Conservation (phyloP, 2,888 invertebrate species). For the Iphiclides podalirius region DNA sequence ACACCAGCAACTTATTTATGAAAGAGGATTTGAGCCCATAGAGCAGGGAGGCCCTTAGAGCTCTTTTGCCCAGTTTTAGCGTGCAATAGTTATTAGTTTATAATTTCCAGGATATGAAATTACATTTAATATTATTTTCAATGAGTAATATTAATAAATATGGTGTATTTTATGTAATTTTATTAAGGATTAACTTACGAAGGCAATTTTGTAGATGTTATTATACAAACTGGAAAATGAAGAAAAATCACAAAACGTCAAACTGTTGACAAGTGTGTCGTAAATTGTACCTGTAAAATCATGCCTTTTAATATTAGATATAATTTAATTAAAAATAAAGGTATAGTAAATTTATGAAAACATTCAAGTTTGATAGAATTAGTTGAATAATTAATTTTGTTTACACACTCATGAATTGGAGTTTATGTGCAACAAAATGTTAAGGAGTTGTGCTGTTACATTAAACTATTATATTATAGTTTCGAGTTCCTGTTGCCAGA, state of each 20-base stretch:
- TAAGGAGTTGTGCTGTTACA: background rate
- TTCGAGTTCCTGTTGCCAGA: background rate
- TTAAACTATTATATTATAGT: background rate
- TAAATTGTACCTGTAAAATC: constrained; percentile 17
- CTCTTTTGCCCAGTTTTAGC: no score
- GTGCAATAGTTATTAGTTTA: no score
- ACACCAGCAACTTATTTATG: constrained; percentile 19
- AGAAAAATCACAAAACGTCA: background rate
- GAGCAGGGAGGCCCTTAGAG: no score
- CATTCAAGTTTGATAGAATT: constrained; percentile 10
- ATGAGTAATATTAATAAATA: no score
- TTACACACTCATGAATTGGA: no score
- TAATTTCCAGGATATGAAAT: no score
- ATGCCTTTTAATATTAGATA: constrained; percentile 14
- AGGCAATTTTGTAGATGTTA: background rate
- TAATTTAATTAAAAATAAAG: background rate
- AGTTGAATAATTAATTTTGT: constrained; percentile 3
- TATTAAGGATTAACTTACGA: background rate
- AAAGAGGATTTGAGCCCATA: background rate
- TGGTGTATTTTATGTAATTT: constrained; percentile 16
- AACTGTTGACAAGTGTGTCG: background rate
- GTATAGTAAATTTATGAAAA: background rate
- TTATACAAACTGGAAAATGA: background rate
- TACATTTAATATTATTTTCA: no score
- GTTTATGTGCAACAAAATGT: background rate